phyloP scores from a whole-genome alignment of 2,797 vertebrate genomes.

The Dicrostonyx torquatus region DNA sequence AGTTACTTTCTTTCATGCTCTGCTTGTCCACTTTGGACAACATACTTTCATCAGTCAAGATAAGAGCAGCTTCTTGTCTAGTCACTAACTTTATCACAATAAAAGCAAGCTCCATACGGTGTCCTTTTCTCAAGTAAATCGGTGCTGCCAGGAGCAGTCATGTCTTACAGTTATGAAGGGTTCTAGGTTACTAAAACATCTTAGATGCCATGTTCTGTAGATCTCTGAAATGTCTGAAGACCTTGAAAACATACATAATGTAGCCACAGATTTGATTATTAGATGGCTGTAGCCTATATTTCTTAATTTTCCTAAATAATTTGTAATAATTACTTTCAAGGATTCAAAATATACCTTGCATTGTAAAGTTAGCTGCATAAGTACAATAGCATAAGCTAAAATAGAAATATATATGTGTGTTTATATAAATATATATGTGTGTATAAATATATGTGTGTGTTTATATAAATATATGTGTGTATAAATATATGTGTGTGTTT shows the following conservation, averaged over 20 bases:
- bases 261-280: background rate
- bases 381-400: background rate
- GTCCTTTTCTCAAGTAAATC: background rate
- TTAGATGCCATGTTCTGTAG: background rate
- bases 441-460: too few relatives aligned
- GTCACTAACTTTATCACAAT: background rate
- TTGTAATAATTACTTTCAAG: background rate
- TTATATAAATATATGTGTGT: too few relatives aligned
- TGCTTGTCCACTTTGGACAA: background rate
- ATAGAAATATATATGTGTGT: background rate
- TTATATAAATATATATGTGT: too few relatives aligned
- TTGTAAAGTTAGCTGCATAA: background rate
- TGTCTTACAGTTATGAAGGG: background rate
- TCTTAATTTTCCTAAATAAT: background rate
- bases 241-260: background rate
- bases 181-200: background rate
- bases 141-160: background rate
- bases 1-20: background rate
- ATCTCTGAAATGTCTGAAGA: background rate
- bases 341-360: background rate
- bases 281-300: background rate
- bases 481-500: too few relatives aligned
- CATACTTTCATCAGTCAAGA: background rate
- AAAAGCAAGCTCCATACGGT: background rate
- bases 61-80: background rate